A percentile compares a stretch with the other conserved stretches of the same genome.
Evolutionary conservation across 2,113 vertebrate genomes (phyloP).

Genomic region (Microcebus griseorufus): DNA sequence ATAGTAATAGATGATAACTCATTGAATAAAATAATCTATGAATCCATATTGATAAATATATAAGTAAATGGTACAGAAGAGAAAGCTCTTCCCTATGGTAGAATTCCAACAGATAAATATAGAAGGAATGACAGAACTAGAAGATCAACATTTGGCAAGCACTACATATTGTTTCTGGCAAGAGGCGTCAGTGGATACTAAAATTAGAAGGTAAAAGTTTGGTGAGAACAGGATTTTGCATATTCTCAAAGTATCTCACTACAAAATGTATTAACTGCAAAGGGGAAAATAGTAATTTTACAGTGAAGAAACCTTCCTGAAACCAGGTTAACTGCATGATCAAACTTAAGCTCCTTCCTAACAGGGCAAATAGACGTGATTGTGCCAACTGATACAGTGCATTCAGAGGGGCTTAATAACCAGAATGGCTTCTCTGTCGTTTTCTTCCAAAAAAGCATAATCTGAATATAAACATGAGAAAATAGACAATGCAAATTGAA

Average conservation of each 20-base stretch:
- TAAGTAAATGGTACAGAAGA: not conserved
- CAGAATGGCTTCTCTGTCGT: not conserved
- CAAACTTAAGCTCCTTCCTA: not conserved
- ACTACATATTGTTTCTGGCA: not conserved
- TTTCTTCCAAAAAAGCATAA: not conserved
- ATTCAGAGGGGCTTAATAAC: not conserved
- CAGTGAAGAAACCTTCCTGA: not conserved
- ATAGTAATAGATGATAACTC: not conserved
- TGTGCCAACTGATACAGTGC: not conserved
- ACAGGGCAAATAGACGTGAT: not conserved
- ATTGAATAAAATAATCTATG: not conserved
- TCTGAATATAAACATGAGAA: not conserved
- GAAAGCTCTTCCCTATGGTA: not conserved
- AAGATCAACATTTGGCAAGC: not conserved
- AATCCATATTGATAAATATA: not conserved
- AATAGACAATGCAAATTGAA: not conserved
- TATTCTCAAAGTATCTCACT: not conserved
- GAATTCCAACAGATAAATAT: not conserved
- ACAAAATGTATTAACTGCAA: not conserved
- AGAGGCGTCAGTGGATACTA: not conserved
- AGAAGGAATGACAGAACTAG: not conserved
- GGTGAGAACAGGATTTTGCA: not conserved
- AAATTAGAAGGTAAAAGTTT: not conserved
- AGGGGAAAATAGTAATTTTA: not conserved
- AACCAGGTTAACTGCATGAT: not conserved